Base-by-base conservation (phyloP, 2,113 vertebrate genomes). In the Rhinoderma darwinii region DNA sequence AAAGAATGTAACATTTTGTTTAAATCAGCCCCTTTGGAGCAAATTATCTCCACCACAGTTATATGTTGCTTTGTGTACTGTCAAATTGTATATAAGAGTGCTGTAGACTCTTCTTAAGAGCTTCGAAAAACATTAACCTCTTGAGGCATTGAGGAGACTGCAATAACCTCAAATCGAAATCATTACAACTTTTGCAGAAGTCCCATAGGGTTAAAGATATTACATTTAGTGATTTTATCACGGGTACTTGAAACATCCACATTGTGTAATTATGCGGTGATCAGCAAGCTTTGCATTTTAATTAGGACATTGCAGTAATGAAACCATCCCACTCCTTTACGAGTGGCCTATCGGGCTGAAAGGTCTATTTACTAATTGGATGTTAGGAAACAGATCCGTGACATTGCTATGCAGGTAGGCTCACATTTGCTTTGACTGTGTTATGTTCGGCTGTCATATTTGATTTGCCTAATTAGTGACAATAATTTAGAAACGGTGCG, bases 271-370 rank as follows among this genome's bases (percentile, higher is more conserved):
- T 94, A 94, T 92, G 92, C 93, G 90, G 82, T 89, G 89, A 95
- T 95, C 93, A 94, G 93, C 92, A 93, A 91, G 91, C 91, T 94
- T 94, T 93, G 94, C 91, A 89, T 95, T 93, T 94, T 96, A 95
- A 96, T 95, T 96, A 94, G 92, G 70, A 75, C 90, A 54, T 83
- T 88, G 84, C 88, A 88, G 84, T 92, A 93, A 95, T 92, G 90
- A 94, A 93, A 90, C 91, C 63, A 27, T 93, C 88, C 89, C 89
- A 75, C 87, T 81, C 37, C 37, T 91, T 92, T 88, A 70, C 88
- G 87, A 89, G 75, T 84, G 88, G 90, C 90, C 91, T 89, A 61
- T 88, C n/a, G 37, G 88, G 88, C 12, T 85, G 90, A 94, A 93
- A 91, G 93, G 92, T 93, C 88, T 50, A 90, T 84, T 82, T 75